Evolutionary conservation across 2,888 invertebrate genomes (phyloP), one percentile per base, ranked within the genome.

Genomic region (Muschampia plurimacula): DNA sequence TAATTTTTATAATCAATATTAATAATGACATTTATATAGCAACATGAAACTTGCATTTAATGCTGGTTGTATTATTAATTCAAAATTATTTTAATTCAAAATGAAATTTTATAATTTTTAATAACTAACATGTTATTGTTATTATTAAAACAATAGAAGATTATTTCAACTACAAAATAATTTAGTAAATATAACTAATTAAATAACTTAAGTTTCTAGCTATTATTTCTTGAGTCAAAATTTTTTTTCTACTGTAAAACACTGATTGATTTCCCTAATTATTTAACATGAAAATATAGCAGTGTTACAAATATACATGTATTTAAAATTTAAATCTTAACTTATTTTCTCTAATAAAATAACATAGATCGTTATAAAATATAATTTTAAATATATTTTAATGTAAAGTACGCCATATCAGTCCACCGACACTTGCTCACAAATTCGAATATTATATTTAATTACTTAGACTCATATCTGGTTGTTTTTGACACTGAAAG

Each of bases 401-500:
- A 15, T 41, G 12, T 44, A 44, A 28, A 57, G 65, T 64, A 59
- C 81, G 87, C 86, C 87, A 87, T 88, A 84, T 79, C 80, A 81
- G 62, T 85, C 88, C 88, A 89, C 88, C 88, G 87, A 86, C 74
- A 79, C 28, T 67, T 49, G 81, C 80, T 86, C 87, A 84, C 84
- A 83, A 83, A 80, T 80, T 76, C 77, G 66, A 72, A 72, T 72
- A 72, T 60, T 60, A 36, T 41, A 52, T 75, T 80, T 80, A 82
- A 79, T 76, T 70, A 52, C 74, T 74, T 66, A 67, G 59, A 22
- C 68, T 68, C 62, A 10, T n/a, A 60, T 52, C 52, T 60, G 36
- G 10, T 60, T 36, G 63, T 44, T 57, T n/a, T 39, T 39, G 13
- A 52, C 62, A 57, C 46, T 59, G 64, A 64, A 59, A 67, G 59